phyloP scores from a whole-genome alignment of 2,797 vertebrate genomes.

The Urosaurus nigricauda region DNA sequence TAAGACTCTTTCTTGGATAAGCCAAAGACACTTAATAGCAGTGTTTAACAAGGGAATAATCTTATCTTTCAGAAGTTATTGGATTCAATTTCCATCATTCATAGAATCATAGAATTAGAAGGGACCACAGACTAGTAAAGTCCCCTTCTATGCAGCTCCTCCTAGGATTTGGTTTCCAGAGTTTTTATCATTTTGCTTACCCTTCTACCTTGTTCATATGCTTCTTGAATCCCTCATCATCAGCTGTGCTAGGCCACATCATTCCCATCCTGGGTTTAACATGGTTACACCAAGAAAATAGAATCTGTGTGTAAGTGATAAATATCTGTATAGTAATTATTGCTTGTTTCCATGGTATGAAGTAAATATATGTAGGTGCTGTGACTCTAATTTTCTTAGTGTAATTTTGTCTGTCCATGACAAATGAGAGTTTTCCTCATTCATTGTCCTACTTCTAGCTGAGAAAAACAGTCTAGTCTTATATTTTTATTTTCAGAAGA shows the following conservation, averaged over 20 bases:
- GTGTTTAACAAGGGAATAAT: not conserved
- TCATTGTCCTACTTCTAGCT: not conserved
- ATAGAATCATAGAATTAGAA: too few species aligned
- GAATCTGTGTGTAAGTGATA: rapidly evolving
- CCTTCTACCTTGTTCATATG: too few species aligned
- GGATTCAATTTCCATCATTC: too few species aligned
- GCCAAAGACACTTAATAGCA: rapidly evolving
- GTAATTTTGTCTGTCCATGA: not conserved
- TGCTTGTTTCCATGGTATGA: rapidly evolving
- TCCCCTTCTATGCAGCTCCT: too few species aligned
- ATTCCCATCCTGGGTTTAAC: not conserved
- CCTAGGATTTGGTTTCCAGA: too few species aligned
- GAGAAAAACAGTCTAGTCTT: not conserved
- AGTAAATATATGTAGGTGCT: not conserved
- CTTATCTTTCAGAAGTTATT: too few species aligned
- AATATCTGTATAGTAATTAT: rapidly evolving
- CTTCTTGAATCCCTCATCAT: too few species aligned
- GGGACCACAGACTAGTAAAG: too few species aligned
- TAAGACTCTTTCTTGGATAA: not conserved
- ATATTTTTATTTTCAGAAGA: not conserved
- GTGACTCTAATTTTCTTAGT: rapidly evolving
- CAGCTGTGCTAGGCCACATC: too few species aligned
- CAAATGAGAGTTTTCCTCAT: not conserved
- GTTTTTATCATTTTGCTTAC: too few species aligned
- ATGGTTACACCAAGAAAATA: rapidly evolving